Evolutionary conservation across 2,888 invertebrate genomes (phyloP).

Genomic region (Cephus runcator): DNA sequence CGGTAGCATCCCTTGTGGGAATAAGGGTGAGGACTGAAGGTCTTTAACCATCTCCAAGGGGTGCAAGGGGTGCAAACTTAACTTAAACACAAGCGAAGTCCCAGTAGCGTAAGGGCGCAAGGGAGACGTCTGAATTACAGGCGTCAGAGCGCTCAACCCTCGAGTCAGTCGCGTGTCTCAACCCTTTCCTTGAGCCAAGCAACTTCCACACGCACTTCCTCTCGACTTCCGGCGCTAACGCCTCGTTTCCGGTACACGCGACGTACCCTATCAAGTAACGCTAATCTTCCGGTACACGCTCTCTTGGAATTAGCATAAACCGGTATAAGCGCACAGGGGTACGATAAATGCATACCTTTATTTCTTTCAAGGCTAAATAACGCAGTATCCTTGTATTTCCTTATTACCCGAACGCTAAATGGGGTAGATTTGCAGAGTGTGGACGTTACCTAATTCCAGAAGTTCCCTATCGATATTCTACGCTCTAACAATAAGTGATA

Average conservation of each 20-base stretch:
- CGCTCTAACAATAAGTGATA: constrained; percentile 35
- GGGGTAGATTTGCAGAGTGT: neutral
- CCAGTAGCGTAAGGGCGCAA: neutral
- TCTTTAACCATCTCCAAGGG: neutral
- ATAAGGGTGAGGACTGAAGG: neutral
- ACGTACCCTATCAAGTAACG: constrained; percentile 9
- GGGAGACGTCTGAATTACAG: neutral
- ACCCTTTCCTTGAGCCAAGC: constrained; percentile 6
- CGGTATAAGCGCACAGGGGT: neutral
- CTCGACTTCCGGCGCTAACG: constrained; percentile 44
- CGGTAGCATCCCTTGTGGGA: neutral
- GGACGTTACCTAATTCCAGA: neutral
- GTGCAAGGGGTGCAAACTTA: neutral
- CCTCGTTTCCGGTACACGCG: constrained; percentile 48
- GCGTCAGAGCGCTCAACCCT: neutral
- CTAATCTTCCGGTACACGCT: constrained; percentile 10
- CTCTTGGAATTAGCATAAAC: constrained; percentile 19
- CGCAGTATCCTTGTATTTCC: neutral
- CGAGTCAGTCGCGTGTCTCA: constrained; percentile 3
- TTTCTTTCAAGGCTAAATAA: neutral
- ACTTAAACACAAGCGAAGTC: neutral
- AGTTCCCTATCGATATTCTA: neutral
- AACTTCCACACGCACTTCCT: constrained; percentile 55
- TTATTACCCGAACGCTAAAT: neutral
- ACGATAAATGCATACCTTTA: neutral